A percentile compares a stretch with the other conserved stretches of the same genome.
Evolutionary conservation across 2,888 invertebrate species (phyloP).

Genomic region (Synanthedon myopaeformis): DNA sequence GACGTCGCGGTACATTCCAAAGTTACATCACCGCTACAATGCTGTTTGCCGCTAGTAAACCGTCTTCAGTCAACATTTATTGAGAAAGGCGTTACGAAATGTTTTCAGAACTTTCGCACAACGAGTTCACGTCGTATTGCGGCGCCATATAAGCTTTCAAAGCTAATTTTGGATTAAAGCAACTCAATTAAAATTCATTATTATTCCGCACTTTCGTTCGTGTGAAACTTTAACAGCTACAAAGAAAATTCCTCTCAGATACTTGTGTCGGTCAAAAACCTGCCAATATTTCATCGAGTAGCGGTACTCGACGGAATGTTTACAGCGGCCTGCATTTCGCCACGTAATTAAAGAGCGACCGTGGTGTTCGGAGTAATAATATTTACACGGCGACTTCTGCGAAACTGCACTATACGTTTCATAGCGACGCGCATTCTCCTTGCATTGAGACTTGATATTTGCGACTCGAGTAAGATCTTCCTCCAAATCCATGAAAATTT

Average conservation of each 20-base stretch:
- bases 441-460: not conserved
- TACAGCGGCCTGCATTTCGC: constrained; percentile 24
- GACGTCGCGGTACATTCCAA: constrained; percentile 9
- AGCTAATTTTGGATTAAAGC: constrained; percentile 6
- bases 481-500: constrained; percentile 7
- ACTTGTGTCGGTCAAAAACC: constrained; percentile 26
- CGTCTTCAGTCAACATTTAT: constrained; percentile 10
- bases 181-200: not conserved
- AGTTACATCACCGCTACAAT: constrained; percentile 15
- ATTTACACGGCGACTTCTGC: constrained; percentile 43
- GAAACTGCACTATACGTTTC: constrained; percentile 29
- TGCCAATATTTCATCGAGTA: constrained; percentile 32
- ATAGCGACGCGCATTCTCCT: not conserved
- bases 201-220: constrained; percentile 6
- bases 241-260: constrained; percentile 25
- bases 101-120: constrained; percentile 6
- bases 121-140: not conserved
- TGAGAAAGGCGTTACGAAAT: constrained; percentile 6
- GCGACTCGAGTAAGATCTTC: not conserved
- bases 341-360: constrained; percentile 20
- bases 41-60: constrained; percentile 14
- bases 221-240: constrained; percentile 19
- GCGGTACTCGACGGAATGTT: constrained; percentile 34
- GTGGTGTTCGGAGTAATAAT: constrained; percentile 32
- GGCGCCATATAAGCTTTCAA: constrained; percentile 5